Evolutionary conservation across 1,140 invertebrate genomes (phyloP).

Genomic region (Drosophila setifemur): DNA sequence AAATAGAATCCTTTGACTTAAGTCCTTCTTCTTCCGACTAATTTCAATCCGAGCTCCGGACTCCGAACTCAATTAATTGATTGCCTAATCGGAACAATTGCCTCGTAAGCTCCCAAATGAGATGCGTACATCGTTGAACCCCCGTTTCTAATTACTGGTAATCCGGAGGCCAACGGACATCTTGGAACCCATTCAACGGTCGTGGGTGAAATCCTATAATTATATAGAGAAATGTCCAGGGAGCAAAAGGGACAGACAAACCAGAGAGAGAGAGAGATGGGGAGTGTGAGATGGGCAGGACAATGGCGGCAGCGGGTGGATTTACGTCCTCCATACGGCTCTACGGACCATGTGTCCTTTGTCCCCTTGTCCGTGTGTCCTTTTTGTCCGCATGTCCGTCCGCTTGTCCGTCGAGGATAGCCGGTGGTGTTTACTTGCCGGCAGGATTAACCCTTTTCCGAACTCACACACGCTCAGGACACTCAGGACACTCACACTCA

Average conservation of each 20-base stretch:
- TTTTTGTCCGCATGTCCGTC: slow-evolving; percentile 27
- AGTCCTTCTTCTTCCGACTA: too few species aligned
- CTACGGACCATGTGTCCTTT: not conserved
- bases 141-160: slow-evolving; percentile 37
- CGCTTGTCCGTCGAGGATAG: slow-evolving; percentile 29
- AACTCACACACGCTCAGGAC: slow-evolving; percentile 10
- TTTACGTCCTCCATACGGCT: slow-evolving; percentile 37
- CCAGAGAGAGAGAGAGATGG: slow-evolving; percentile 4
- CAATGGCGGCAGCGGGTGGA: slow-evolving; percentile 73
- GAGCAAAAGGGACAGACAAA: not conserved
- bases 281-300: slow-evolving; percentile 25
- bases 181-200: slow-evolving; percentile 9
- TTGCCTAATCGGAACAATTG: slow-evolving; percentile 28
- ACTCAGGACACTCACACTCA: slow-evolving; percentile 15
- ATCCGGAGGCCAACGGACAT: slow-evolving; percentile 38
- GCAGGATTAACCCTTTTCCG: slow-evolving; percentile 71
- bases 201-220: not conserved
- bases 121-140: slow-evolving; percentile 19
- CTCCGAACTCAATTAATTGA: too few species aligned
- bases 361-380: slow-evolving; percentile 31
- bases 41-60: too few species aligned
- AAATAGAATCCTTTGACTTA: too few species aligned
- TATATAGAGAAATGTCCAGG: slow-evolving; percentile 9
- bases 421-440: slow-evolving; percentile 77
- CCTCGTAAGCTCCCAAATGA: slow-evolving; percentile 26